Conservation (phyloP, 2,888 invertebrate genomes). For the Ormyrus labotus region DNA sequence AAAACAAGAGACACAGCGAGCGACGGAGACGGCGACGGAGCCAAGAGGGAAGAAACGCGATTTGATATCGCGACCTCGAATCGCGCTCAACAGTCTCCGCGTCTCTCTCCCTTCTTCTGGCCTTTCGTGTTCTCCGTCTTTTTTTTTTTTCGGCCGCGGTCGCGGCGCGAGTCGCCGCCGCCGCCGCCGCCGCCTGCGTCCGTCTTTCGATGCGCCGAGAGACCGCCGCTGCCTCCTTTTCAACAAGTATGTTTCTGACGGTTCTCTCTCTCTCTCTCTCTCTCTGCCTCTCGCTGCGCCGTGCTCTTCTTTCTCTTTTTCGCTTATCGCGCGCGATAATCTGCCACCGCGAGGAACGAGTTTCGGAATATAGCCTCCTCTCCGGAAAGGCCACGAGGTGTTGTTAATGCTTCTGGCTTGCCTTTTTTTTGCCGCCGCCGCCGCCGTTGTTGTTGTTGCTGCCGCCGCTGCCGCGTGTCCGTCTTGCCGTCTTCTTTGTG, state of each 20-base stretch:
- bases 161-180: neutral
- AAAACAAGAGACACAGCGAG: too few relatives aligned
- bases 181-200: conserved; percentile 22
- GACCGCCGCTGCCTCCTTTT: conserved; percentile 23
- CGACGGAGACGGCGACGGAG: neutral
- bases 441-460: neutral
- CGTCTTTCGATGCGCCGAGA: conserved; percentile 28
- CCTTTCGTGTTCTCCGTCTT: conserved; percentile 38
- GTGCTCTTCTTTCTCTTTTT: conserved; percentile 31
- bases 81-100: conserved; percentile 20
- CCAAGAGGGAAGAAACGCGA: conserved; percentile 14
- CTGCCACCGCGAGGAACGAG: conserved; percentile 55
- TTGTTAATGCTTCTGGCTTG: conserved; percentile 45
- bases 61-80: conserved; percentile 47
- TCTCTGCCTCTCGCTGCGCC: neutral
- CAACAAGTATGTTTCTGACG: conserved; percentile 53
- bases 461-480: conserved; percentile 8
- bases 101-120: neutral
- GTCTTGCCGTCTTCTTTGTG: conserved; percentile 19
- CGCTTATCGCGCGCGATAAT: conserved; percentile 54
- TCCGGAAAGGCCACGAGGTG: conserved; percentile 41
- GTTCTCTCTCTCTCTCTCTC: neutral
- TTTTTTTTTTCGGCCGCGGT: conserved; percentile 1
- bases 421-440: conserved; percentile 3
- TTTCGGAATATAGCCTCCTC: conserved; percentile 44